phyloP scores from a whole-genome alignment of 2,888 invertebrate species.

The Suillia variegata region DNA sequence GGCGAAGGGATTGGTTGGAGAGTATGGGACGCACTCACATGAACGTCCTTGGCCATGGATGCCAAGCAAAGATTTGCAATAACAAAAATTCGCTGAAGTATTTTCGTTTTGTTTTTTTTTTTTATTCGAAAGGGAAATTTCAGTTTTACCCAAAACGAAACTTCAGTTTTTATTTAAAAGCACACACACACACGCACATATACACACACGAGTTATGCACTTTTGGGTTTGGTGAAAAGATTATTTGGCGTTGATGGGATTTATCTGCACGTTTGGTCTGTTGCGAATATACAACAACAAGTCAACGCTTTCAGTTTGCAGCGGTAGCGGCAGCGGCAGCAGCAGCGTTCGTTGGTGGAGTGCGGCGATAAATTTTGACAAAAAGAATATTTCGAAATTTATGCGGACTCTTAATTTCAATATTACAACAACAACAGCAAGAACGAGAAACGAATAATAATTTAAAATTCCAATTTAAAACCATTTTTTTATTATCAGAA shows the following conservation, averaged over 20 bases:
- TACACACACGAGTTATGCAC: too few species aligned
- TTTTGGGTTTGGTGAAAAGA: slow-evolving; percentile 1
- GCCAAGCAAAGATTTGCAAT: too few species aligned
- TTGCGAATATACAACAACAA: slow-evolving; percentile 1
- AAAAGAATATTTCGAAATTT: background rate
- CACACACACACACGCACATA: too few species aligned
- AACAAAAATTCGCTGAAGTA: too few species aligned
- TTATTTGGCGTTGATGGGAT: slow-evolving; percentile 8
- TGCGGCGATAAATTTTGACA: background rate
- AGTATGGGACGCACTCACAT: slow-evolving; percentile 16
- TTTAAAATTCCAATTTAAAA: too few species aligned
- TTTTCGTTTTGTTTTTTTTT: slow-evolving; percentile 14
- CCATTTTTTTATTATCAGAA: too few species aligned
- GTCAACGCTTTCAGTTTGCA: background rate
- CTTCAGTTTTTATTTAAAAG: background rate
- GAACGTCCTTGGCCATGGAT: slow-evolving; percentile 49
- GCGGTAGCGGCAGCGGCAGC: background rate
- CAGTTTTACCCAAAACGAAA: too few species aligned
- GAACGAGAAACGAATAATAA: too few species aligned
- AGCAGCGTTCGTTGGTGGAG: background rate
- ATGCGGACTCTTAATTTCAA: too few species aligned
- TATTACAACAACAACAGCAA: too few species aligned
- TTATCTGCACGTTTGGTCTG: background rate
- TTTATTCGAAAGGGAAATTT: too few species aligned
- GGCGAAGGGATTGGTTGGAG: background rate